Evolutionary conservation across 2,888 invertebrate species (phyloP).

Genomic region (Uloborus plumipes): DNA sequence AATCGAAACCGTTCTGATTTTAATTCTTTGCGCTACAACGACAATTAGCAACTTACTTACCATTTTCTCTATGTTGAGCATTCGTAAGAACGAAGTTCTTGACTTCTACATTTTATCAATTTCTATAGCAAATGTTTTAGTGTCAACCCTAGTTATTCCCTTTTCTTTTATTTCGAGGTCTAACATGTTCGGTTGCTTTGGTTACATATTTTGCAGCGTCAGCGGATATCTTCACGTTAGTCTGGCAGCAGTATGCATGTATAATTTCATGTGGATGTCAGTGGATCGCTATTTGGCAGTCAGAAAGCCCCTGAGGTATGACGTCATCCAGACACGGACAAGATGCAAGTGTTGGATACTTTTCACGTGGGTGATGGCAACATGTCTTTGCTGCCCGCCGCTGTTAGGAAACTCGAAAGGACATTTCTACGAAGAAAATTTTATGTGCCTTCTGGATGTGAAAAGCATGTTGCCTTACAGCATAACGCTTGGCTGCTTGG

Average conservation of each 20-base stretch:
- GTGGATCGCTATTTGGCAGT: conserved; percentile 79
- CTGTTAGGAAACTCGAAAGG: conserved; percentile 88
- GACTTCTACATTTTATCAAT: conserved; percentile 94
- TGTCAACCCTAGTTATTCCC: conserved; percentile 91
- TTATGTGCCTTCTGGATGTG: conserved; percentile 97
- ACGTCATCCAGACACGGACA: conserved; percentile 88
- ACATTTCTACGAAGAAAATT: conserved; percentile 87
- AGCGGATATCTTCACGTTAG: conserved; percentile 95
- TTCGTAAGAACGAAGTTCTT: conserved; percentile 87
- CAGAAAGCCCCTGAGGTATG: conserved; percentile 74
- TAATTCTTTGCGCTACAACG: conserved; percentile 88
- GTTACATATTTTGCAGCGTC: conserved; percentile 89
- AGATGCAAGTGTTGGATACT: conserved; percentile 98
- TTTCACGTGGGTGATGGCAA: conserved; percentile 96
- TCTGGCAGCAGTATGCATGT: conserved; percentile 93
- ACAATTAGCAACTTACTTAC: conserved; percentile 89
- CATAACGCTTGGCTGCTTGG: conserved; percentile 89
- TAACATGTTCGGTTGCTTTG: conserved; percentile 85
- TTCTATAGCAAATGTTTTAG: conserved; percentile 91
- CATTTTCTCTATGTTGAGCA: conserved; percentile 81
- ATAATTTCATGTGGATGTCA: conserved; percentile 98
- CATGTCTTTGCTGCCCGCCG: conserved; percentile 95
- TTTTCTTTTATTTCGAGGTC: conserved; percentile 94
- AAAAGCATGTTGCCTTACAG: conserved; percentile 96
- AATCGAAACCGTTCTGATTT: conserved; percentile 84